These are phyloP conservation scores for Cryptus viduatorius DNA, from an alignment of 2,888 invertebrate genomes.

Conservation along the genomic window DNA sequence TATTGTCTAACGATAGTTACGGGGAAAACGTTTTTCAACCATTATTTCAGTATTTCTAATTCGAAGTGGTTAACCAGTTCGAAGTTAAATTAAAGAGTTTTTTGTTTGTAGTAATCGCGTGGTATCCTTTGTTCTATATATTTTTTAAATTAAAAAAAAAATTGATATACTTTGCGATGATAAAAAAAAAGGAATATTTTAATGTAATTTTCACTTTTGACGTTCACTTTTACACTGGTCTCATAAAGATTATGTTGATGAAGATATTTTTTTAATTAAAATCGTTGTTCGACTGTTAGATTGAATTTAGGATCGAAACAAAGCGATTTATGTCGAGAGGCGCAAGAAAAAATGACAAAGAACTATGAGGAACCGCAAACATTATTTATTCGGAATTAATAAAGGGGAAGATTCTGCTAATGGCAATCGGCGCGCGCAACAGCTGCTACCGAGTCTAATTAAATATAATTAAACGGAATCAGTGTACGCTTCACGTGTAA, in stretches of 20 bases:
- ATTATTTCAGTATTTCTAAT: neutral
- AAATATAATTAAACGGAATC: conserved; percentile 80
- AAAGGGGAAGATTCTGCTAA: conserved; percentile 75
- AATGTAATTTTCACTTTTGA: too few relatives aligned
- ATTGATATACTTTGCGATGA: too few relatives aligned
- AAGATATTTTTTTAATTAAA: too few relatives aligned
- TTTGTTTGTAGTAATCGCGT: too few relatives aligned
- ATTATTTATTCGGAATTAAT: conserved; percentile 77
- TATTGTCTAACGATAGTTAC: neutral
- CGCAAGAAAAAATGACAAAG: conserved; percentile 19
- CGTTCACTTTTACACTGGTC: too few relatives aligned
- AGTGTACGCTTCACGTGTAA: conserved; percentile 7
- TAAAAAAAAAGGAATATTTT: too few relatives aligned
- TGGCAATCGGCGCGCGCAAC: neutral
- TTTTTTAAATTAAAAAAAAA: too few relatives aligned
- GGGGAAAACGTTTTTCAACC: conserved; percentile 55
- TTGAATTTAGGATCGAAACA: neutral
- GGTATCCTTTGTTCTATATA: too few relatives aligned
- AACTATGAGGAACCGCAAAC: conserved; percentile 70
- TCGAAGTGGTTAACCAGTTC: neutral
- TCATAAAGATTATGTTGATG: too few relatives aligned
- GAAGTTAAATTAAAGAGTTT: too few relatives aligned
- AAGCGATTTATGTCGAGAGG: neutral
- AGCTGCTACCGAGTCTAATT: conserved; percentile 81
- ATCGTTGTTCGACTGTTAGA: too few relatives aligned